Evolutionary conservation across 2,113 vertebrate genomes (phyloP), one percentile per base, ranked within the genome.

Genomic region (Lophius piscatorius): DNA sequence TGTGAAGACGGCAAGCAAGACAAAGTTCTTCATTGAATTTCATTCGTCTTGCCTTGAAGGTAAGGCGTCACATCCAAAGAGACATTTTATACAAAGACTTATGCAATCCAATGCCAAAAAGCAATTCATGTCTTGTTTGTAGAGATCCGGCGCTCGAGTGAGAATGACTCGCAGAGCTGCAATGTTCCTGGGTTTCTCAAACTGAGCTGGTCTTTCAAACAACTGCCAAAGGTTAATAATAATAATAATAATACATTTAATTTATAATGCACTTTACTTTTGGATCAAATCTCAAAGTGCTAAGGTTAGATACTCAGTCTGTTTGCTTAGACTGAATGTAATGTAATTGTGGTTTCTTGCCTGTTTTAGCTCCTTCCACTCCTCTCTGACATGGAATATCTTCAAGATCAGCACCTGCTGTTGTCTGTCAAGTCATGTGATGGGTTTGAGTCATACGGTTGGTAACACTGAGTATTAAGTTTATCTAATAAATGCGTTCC

Each of bases 371-470:
- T 95, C 52, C 79, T 90, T 26, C 92, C 93, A 26, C 73, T 93
- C 63, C 62, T 89, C 50, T 92, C 93, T 0, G 93, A 94, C 75
- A 77, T 92, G 89, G 93, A 93, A 59, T 90, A 91, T 80, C 86
- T 95, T 63, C 89, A 88, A 54, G 94, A 94, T 71, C 94, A 95
- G 72, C 93, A 95, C 60, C 70, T 95, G 38, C 92, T 95, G 28
- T 58, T 96, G 57, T 94, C 92, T 51, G 80, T 96, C 46, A 95
- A 94, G 86, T 92, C 93, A 3, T 90, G 91, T 82, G 94, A 96
- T 67, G 94, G 93, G 26, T 94, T 93, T n/a, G 94, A 96, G 80
- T 95, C 94, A 50, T 96, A 94, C 0, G 94, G 94, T 95, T 39
- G 2, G 82, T 83, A 21, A 9, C 35, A 13, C n/a, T n/a, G n/a